These are phyloP conservation scores for Crocidura indochinensis DNA, from an alignment of 2,797 vertebrate species.

Conservation along the genomic window DNA sequence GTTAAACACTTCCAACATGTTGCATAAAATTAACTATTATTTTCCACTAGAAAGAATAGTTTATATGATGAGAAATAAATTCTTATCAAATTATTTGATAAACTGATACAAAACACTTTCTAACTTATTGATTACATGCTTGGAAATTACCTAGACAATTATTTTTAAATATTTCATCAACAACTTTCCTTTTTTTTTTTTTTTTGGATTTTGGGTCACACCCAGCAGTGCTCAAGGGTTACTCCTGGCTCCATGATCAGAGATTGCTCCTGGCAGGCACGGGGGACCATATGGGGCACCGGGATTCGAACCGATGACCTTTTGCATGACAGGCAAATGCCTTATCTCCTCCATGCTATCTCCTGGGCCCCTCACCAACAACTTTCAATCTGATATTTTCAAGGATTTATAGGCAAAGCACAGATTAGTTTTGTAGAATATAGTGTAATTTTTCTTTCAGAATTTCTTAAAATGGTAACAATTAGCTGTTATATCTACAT, in stretches of 20 bases:
- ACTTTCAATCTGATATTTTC: conserved; percentile 8
- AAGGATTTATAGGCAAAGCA: conserved; percentile 6
- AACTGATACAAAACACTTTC: not conserved
- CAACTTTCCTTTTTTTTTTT: no score
- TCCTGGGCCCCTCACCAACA: no score
- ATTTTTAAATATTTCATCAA: conserved; percentile 43
- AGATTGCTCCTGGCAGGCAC: no score
- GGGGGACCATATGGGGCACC: no score
- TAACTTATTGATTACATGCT: not conserved
- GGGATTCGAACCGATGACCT: no score
- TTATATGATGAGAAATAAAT: not conserved
- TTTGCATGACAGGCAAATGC: no score
- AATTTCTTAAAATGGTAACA: conserved; percentile 55
- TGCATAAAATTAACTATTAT: not conserved
- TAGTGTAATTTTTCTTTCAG: conserved; percentile 36
- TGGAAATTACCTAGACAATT: conserved; percentile 6
- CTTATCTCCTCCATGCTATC: no score
- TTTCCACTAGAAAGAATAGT: not conserved
- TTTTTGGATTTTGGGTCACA: no score
- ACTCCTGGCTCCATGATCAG: no score
- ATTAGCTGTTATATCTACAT: conserved; percentile 29
- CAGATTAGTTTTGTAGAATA: not conserved
- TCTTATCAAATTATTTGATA: not conserved
- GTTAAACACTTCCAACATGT: not conserved
- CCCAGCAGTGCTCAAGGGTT: no score